Conservation (phyloP, 2,113 vertebrate species). For the Pomatorhinus ruficollis region DNA sequence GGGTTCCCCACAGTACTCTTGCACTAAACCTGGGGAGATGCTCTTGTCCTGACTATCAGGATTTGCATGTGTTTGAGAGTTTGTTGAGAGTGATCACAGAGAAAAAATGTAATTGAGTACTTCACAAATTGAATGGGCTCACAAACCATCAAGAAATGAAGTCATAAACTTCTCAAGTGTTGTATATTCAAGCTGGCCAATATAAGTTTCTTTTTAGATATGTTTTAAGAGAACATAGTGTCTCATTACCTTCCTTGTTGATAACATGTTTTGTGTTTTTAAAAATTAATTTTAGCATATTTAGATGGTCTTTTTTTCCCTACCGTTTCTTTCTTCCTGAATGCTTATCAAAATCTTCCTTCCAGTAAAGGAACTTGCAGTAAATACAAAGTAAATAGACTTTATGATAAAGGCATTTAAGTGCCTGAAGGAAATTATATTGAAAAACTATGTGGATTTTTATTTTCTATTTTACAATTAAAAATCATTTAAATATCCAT, state of each 20-base stretch:
- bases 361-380: background rate
- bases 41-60: background rate
- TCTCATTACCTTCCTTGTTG: background rate
- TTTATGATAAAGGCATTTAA: background rate
- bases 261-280: background rate
- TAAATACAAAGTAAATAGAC: background rate
- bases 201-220: background rate
- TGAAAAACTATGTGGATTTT: background rate
- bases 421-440: background rate
- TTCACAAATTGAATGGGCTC: background rate
- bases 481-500: background rate
- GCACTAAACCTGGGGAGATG: background rate
- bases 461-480: background rate
- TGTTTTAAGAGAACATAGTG: background rate
- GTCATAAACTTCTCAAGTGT: background rate
- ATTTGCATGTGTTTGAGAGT: background rate
- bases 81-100: background rate
- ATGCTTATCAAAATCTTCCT: background rate
- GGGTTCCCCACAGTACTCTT: background rate
- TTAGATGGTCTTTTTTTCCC: accelerated
- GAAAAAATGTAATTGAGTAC: background rate
- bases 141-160: background rate
- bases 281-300: background rate
- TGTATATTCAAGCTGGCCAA: background rate
- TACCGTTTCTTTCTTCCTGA: background rate